phyloP scores from a whole-genome alignment of 2,888 invertebrate species.

The Microchrysa polita region DNA sequence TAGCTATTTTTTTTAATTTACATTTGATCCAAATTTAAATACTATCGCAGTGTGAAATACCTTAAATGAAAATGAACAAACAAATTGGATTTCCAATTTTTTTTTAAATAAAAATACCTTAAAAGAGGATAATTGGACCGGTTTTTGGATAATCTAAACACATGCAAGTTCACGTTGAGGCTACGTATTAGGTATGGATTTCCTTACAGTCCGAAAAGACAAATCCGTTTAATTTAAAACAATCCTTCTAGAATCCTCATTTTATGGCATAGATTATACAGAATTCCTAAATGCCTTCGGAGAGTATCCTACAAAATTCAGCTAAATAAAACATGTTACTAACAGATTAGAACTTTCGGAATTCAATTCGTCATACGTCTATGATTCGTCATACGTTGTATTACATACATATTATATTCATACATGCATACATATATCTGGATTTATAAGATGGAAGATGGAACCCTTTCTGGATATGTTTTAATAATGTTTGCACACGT shows the following conservation, averaged over 20 bases:
- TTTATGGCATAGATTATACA: background rate
- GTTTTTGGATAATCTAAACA: too few species aligned
- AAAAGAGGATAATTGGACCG: too few species aligned
- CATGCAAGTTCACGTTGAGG: too few species aligned
- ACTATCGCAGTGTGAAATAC: too few species aligned
- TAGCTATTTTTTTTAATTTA: background rate
- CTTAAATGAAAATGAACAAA: too few species aligned
- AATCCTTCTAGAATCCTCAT: background rate
- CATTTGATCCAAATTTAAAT: too few species aligned
- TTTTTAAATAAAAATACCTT: too few species aligned
- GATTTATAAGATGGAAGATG: too few species aligned
- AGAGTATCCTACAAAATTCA: background rate
- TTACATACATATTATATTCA: background rate
- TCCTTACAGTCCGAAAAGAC: background rate
- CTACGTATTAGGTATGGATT: too few species aligned
- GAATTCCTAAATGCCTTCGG: background rate
- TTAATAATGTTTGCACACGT: constrained; percentile 9
- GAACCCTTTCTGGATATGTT: background rate
- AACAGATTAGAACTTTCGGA: background rate
- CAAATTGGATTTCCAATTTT: too few species aligned
- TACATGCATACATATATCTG: too few species aligned
- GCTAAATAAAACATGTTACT: constrained; percentile 8
- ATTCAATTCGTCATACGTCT: background rate
- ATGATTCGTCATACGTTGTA: too few species aligned
- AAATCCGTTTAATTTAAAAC: background rate